Conservation (phyloP, 2,888 invertebrate species). For the Hypena proboscidalis region DNA sequence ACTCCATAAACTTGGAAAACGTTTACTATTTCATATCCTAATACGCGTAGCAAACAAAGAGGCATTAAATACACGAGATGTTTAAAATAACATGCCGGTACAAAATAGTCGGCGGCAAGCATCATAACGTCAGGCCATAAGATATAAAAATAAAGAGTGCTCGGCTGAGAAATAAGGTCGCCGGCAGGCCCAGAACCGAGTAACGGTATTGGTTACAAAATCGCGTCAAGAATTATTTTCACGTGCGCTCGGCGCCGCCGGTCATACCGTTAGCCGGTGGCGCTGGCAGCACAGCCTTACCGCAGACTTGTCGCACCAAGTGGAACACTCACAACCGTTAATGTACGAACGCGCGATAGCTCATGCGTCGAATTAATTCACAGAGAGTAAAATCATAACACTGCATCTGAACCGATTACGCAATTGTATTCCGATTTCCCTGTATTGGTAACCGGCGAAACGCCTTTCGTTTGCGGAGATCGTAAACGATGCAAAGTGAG, state of each 20-base stretch:
- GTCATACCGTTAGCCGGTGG: conserved; percentile 72
- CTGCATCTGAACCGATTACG: conserved; percentile 40
- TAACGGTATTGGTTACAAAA: conserved; percentile 84
- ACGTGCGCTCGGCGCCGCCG: conserved; percentile 73
- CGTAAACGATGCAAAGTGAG: conserved; percentile 52
- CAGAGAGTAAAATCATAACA: conserved; percentile 13
- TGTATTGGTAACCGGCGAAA: conserved; percentile 40
- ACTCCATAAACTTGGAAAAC: conserved; percentile 25
- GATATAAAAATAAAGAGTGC: conserved; percentile 79
- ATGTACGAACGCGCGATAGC: conserved; percentile 22
- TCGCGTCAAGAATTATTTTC: conserved; percentile 84
- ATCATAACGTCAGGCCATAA: conserved; percentile 67
- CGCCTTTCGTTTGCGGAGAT: conserved; percentile 56
- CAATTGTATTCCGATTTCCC: conserved; percentile 58
- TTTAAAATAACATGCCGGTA: conserved; percentile 46
- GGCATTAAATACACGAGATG: conserved; percentile 9
- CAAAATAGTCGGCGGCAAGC: conserved; percentile 45
- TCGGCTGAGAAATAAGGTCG: conserved; percentile 80
- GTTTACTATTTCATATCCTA: conserved; percentile 5
- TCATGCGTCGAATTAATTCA: not conserved
- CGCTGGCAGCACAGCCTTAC: conserved; percentile 60
- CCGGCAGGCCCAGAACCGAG: conserved; percentile 80
- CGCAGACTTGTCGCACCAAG: conserved; percentile 59
- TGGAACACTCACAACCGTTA: conserved; percentile 58
- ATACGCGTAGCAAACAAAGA: conserved; percentile 12